Evolutionary conservation across 2,797 vertebrate genomes (phyloP).

Genomic region (Thripadectes ignobilis): DNA sequence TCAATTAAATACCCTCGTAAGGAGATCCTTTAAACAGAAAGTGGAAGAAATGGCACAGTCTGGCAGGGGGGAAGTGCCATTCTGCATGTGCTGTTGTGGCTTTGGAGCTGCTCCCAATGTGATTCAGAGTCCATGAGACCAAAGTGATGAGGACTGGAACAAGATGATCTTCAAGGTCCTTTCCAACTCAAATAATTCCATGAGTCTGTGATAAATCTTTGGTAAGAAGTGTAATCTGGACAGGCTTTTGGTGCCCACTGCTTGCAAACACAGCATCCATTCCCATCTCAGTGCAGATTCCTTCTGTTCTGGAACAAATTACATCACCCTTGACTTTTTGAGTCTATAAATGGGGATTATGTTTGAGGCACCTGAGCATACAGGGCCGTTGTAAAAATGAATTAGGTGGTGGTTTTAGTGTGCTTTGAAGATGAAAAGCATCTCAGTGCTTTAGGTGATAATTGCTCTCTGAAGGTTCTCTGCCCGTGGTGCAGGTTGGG

Average conservation of each 20-base stretch:
- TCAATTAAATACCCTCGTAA: neutral
- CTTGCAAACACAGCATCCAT: neutral
- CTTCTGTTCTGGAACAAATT: neutral
- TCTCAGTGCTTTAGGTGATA: neutral
- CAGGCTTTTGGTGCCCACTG: neutral
- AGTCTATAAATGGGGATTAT: neutral
- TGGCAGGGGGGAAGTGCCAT: neutral
- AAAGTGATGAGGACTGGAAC: neutral
- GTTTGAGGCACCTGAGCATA: neutral
- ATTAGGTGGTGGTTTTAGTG: neutral
- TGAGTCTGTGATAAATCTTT: neutral
- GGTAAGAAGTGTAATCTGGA: neutral
- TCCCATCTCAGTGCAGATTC: neutral
- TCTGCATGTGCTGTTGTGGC: neutral
- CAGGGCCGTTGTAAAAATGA: neutral
- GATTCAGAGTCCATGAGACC: neutral
- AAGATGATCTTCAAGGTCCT: neutral
- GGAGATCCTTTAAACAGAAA: neutral
- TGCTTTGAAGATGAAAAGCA: conserved; percentile 42
- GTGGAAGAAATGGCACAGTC: neutral
- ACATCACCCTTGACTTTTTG: neutral
- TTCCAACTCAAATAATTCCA: neutral
- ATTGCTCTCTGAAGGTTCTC: neutral
- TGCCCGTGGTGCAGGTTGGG: neutral
- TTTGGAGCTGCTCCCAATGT: neutral